Percentiles rank a stretch among this genome's conserved stretches.
Conservation (phyloP, 2,888 invertebrate species). For the Agrotis puta region DNA sequence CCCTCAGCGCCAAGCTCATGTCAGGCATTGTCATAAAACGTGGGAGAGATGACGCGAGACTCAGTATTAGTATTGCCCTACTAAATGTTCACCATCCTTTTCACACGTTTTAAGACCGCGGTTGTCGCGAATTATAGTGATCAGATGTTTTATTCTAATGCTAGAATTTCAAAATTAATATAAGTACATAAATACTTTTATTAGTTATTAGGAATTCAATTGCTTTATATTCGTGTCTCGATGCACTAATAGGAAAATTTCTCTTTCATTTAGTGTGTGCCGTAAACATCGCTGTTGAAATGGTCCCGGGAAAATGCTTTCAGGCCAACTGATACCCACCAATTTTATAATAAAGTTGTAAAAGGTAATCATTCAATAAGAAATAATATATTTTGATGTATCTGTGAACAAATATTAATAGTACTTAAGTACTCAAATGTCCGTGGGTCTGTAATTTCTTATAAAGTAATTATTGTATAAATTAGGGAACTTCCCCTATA, state of each 20-base stretch:
- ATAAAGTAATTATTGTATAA: neutral
- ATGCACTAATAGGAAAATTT: constrained; percentile 75
- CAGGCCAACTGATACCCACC: constrained; percentile 47
- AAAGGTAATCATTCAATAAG: constrained; percentile 55
- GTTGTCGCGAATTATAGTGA: neutral
- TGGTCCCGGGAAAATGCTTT: constrained; percentile 49
- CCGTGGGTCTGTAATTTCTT: constrained; percentile 11
- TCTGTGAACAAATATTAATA: constrained; percentile 16
- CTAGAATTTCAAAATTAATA: constrained; percentile 19
- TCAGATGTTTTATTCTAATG: constrained; percentile 7
- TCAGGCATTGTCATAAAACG: neutral
- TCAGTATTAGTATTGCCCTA: neutral
- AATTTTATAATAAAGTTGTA: constrained; percentile 47
- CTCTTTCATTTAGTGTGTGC: constrained; percentile 87
- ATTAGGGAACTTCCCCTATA: neutral
- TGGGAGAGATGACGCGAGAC: neutral
- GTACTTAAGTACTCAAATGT: neutral
- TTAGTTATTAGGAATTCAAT: constrained; percentile 1
- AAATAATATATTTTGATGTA: constrained; percentile 22
- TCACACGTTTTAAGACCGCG: constrained; percentile 9
- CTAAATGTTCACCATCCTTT: constrained; percentile 5
- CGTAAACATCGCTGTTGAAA: constrained; percentile 73
- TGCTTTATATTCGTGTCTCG: constrained; percentile 26
- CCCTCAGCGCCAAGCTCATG: neutral
- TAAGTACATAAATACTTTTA: constrained; percentile 1